These are phyloP conservation scores for Dissostichus mawsoni DNA, from an alignment of 2,113 vertebrate genomes.

Conservation along the genomic window DNA sequence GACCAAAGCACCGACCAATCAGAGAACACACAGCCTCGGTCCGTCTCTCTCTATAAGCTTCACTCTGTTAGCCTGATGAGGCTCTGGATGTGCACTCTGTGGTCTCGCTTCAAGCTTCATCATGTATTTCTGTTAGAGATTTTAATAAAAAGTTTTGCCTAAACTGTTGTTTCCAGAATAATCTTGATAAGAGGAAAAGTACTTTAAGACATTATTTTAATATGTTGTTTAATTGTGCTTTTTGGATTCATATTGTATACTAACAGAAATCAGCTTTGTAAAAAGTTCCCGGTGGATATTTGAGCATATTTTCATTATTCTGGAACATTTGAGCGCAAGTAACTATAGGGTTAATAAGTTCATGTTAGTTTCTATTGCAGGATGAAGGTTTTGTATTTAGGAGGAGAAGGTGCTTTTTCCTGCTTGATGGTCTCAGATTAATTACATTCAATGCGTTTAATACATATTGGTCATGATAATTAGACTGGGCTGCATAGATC, in stretches of 20 bases:
- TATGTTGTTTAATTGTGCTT: background rate
- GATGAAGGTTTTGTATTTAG: background rate
- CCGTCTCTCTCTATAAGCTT: slow-evolving; percentile 63
- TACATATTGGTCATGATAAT: no score
- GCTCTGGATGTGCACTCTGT: background rate
- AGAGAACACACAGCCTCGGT: slow-evolving; percentile 42
- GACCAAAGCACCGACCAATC: slow-evolving; percentile 59
- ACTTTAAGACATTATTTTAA: background rate
- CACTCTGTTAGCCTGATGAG: slow-evolving; percentile 38
- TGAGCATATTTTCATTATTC: background rate
- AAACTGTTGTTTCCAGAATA: background rate
- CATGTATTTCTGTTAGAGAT: background rate
- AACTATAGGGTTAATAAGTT: background rate
- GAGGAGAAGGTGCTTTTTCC: background rate
- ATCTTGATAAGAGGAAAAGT: background rate
- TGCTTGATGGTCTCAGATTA: background rate
- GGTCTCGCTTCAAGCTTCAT: background rate
- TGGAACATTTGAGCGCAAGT: background rate
- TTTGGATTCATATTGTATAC: background rate
- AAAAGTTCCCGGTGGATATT: background rate
- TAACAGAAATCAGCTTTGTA: background rate
- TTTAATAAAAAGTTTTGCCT: background rate
- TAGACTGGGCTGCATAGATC: background rate
- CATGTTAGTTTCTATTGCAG: background rate
- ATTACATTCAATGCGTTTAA: background rate